Evolutionary conservation across 2,888 invertebrate genomes (phyloP).

Genomic region (Nipponacmea schrenckii): DNA sequence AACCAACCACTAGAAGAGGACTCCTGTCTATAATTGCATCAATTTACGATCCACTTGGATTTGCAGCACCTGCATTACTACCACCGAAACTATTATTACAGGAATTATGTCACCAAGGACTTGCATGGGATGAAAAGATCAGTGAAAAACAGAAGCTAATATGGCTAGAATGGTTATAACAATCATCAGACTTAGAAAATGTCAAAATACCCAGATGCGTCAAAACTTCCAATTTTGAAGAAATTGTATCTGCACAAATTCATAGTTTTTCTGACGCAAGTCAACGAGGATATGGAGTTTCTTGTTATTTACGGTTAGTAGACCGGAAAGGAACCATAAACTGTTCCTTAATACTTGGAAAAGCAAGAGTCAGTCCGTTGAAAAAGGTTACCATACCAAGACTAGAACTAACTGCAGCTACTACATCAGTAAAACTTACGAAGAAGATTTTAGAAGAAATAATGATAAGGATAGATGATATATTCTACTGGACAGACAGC

Average conservation of each 20-base stretch:
- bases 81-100: constrained; percentile 12
- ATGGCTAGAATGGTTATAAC: constrained; percentile 13
- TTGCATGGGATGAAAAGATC: constrained; percentile 6
- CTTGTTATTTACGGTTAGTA: no score
- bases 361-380: no score
- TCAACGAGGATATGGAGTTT: no score
- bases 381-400: no score
- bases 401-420: no score
- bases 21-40: constrained; percentile 2
- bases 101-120: background rate
- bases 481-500: constrained; percentile 25
- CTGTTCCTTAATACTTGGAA: no score
- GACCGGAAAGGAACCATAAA: no score
- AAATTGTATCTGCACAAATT: no score
- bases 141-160: background rate
- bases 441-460: constrained; percentile 21
- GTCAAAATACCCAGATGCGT: no score
- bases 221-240: no score
- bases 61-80: constrained; percentile 10
- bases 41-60: constrained; percentile 15
- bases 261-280: no score
- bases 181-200: background rate
- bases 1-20: constrained; percentile 14
- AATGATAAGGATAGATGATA: background rate
- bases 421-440: background rate